A percentile compares a stretch with the other conserved stretches of the same genome.
Conservation (phyloP, 2,888 invertebrate genomes). For the Dicycla oo region DNA sequence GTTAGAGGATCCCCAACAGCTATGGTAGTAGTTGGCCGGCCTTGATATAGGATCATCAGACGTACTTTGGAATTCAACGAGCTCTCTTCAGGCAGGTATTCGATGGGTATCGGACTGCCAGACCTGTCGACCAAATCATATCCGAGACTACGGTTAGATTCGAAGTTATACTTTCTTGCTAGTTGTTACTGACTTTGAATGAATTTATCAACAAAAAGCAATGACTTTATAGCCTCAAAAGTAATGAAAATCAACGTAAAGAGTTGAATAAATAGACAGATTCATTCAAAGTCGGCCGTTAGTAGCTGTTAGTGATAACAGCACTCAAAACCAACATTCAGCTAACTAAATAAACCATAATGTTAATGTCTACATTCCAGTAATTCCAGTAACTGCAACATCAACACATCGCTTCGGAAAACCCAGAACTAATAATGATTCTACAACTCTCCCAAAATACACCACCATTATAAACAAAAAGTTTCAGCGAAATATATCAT, state of each 20-base stretch:
- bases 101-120: slow-evolving; percentile 97
- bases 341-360: slow-evolving; percentile 62
- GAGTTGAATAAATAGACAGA: slow-evolving; percentile 46
- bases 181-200: slow-evolving; percentile 80
- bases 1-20: slow-evolving; percentile 98
- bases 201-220: slow-evolving; percentile 68
- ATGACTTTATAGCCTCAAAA: too few relatives aligned
- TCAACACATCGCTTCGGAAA: slow-evolving; percentile 59
- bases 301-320: slow-evolving; percentile 91
- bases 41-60: slow-evolving; percentile 96
- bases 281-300: slow-evolving; percentile 87
- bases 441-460: slow-evolving; percentile 69
- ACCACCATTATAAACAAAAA: slow-evolving; percentile 67
- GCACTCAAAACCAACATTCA: slow-evolving; percentile 79
- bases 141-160: slow-evolving; percentile 88
- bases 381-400: slow-evolving; percentile 47
- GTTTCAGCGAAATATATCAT: slow-evolving; percentile 63
- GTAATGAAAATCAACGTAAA: neutral
- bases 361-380: slow-evolving; percentile 65
- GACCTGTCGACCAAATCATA: slow-evolving; percentile 92
- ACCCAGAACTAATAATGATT: slow-evolving; percentile 57
- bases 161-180: slow-evolving; percentile 65
- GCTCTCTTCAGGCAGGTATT: slow-evolving; percentile 97
- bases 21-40: slow-evolving; percentile 97
- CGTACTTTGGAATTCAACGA: slow-evolving; percentile 97